These are phyloP conservation scores for Drosophila littoralis DNA, from an alignment of 1,140 invertebrate species.

Conservation along the genomic window DNA sequence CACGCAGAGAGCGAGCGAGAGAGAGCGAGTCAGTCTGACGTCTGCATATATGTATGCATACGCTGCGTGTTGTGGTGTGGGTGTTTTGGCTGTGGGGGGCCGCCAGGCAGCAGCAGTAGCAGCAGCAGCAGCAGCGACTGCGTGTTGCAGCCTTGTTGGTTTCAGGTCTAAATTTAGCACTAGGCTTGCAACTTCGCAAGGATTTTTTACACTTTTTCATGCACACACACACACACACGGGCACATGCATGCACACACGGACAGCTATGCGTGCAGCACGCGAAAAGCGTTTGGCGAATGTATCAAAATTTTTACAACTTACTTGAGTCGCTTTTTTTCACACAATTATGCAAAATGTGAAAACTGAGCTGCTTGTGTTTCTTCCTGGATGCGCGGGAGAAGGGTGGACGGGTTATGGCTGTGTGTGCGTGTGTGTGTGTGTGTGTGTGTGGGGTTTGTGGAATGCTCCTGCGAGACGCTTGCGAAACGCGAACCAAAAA, in stretches of 20 bases:
- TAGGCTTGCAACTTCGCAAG: constrained; percentile 75
- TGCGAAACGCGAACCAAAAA: constrained; percentile 53
- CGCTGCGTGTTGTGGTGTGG: constrained; percentile 39
- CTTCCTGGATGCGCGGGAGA: constrained; percentile 1
- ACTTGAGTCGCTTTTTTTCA: constrained; percentile 53
- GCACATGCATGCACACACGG: background rate
- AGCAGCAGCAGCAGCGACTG: constrained; percentile 46
- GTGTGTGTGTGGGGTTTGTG: background rate
- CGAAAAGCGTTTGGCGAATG: constrained; percentile 36
- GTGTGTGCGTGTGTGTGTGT: too few relatives aligned
- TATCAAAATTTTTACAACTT: constrained; percentile 53
- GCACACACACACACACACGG: constrained; percentile 24
- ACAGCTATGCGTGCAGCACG: constrained; percentile 28
- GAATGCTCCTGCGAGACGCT: constrained; percentile 23
- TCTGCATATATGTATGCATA: constrained; percentile 65
- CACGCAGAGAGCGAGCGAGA: constrained; percentile 25
- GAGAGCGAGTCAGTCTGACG: constrained; percentile 54
- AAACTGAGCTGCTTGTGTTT: constrained; percentile 5
- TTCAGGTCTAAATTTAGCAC: constrained; percentile 82
- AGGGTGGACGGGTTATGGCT: background rate
- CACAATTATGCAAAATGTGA: constrained; percentile 40
- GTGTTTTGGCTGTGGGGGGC: constrained; percentile 56
- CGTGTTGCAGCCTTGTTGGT: constrained; percentile 74
- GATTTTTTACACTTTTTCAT: constrained; percentile 50
- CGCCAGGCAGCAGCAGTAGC: constrained; percentile 11